Percentiles rank a stretch among this genome's conserved stretches.
phyloP scores from a whole-genome alignment of 2,797 vertebrate genomes.

The Streptopelia turtur region DNA sequence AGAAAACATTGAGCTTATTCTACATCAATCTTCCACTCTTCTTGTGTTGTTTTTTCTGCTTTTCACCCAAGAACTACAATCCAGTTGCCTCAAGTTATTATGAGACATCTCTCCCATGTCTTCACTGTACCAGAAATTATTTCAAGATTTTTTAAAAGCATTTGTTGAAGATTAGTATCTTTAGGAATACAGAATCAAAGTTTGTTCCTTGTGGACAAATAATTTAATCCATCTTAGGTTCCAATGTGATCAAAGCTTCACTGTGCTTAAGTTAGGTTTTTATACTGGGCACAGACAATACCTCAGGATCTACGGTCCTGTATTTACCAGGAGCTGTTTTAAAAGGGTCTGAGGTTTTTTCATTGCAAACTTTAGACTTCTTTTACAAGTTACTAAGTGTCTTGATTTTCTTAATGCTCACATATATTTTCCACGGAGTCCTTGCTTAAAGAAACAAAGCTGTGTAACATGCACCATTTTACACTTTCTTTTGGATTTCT shows the following conservation, averaged over 20 bases:
- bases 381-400: not conserved
- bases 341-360: not conserved
- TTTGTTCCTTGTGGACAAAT: not conserved
- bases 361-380: not conserved
- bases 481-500: not conserved
- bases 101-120: not conserved
- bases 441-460: not conserved
- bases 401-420: not conserved
- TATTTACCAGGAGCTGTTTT: not conserved
- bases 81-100: not conserved
- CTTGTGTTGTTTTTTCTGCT: not conserved
- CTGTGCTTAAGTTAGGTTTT: not conserved
- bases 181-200: not conserved
- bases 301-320: not conserved
- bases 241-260: not conserved
- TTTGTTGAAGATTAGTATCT: not conserved
- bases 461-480: not conserved
- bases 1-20: not conserved
- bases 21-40: not conserved
- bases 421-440: not conserved
- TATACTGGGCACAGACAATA: not conserved
- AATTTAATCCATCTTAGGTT: slow-evolving; percentile 22
- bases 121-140: not conserved
- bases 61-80: not conserved
- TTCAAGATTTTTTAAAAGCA: not conserved